These are phyloP conservation scores for Oncorhynchus tshawytscha DNA, from an alignment of 2,113 vertebrate genomes.

Conservation along the genomic window DNA sequence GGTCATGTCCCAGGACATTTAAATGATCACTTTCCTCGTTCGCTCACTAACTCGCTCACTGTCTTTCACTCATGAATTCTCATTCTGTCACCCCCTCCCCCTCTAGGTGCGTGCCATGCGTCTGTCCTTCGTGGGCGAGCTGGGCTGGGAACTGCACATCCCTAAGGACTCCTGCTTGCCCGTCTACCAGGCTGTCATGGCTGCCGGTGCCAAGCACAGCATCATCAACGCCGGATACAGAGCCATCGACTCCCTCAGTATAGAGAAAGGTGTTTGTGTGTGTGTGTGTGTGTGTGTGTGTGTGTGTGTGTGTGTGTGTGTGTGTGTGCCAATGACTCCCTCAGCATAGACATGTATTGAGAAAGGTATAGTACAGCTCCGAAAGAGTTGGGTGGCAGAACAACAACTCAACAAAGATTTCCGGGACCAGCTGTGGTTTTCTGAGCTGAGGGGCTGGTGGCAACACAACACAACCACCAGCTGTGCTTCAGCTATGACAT, in stretches of 20 bases:
- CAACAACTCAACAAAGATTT: no score
- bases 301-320: no score
- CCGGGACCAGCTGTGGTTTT: no score
- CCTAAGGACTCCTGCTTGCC: conserved; percentile 80
- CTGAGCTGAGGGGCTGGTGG: no score
- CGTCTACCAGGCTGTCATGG: conserved; percentile 87
- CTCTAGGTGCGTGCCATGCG: conserved; percentile 85
- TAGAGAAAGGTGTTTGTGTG: conserved; percentile 83
- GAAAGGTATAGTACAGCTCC: no score
- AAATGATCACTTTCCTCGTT: neutral
- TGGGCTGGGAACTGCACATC: conserved; percentile 55
- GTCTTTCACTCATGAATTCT: no score
- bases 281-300: neutral
- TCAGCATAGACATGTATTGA: conserved; percentile 81
- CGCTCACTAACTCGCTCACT: neutral
- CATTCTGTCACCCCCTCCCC: neutral
- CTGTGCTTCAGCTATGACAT: no score
- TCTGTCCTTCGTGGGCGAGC: conserved; percentile 87
- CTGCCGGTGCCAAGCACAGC: conserved; percentile 79
- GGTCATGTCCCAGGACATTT: no score
- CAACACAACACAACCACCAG: no score
- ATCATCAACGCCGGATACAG: conserved; percentile 89
- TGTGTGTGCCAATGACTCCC: conserved; percentile 73
- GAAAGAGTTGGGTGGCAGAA: no score
- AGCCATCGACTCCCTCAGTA: conserved; percentile 96